Conservation (phyloP, 2,113 vertebrate species). For the Chloropsis cyanopogon region DNA sequence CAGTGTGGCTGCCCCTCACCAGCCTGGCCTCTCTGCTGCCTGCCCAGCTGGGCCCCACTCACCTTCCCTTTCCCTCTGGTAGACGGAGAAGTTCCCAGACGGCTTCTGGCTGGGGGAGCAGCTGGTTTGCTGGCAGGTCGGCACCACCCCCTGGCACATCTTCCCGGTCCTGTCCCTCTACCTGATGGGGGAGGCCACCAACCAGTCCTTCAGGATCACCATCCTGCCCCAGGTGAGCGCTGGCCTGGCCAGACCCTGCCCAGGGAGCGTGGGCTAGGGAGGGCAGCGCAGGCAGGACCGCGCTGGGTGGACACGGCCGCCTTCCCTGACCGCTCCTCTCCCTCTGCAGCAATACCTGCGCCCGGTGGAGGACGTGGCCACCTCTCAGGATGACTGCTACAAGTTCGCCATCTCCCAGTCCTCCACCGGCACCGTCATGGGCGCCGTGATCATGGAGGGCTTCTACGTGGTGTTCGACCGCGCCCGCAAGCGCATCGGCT, state of each 20-base stretch:
- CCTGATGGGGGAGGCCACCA: slow-evolving; percentile 94
- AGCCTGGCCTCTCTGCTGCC: not conserved
- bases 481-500: slow-evolving; percentile 89
- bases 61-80: not conserved
- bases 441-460: slow-evolving; percentile 97
- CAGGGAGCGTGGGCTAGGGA: fast-evolving
- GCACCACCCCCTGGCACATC: slow-evolving; percentile 97
- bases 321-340: fast-evolving
- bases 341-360: slow-evolving; percentile 90
- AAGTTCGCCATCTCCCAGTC: slow-evolving; percentile 98
- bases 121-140: slow-evolving; percentile 96
- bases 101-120: slow-evolving; percentile 97
- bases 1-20: not conserved
- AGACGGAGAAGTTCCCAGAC: slow-evolving; percentile 95
- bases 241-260: not conserved
- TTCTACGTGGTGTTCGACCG: slow-evolving; percentile 97
- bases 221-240: slow-evolving; percentile 91
- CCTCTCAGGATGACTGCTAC: slow-evolving; percentile 94
- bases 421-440: slow-evolving; percentile 95
- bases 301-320: not conserved
- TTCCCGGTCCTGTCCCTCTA: slow-evolving; percentile 96
- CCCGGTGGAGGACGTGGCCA: slow-evolving; percentile 93
- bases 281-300: fast-evolving
- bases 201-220: slow-evolving; percentile 97
- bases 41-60: not conserved